phyloP scores from a whole-genome alignment of 2,113 vertebrate species.

The Tychaedon coryphoeus region DNA sequence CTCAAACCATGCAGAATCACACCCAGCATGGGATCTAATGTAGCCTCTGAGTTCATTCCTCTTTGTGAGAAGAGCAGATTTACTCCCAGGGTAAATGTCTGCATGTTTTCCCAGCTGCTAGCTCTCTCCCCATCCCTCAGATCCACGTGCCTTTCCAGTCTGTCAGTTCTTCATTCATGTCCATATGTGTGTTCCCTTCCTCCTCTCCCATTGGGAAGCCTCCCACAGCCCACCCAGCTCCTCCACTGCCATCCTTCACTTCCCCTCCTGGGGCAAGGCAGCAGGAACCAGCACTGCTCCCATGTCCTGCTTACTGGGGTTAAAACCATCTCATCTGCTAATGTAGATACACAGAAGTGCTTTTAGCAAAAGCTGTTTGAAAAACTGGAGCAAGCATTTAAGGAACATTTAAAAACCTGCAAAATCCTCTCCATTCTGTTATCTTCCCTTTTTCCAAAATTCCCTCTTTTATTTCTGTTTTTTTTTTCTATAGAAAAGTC shows the following conservation, averaged over 20 bases:
- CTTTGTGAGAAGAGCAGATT: neutral
- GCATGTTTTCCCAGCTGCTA: neutral
- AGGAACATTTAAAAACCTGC: neutral
- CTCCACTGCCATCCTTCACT: fast-evolving
- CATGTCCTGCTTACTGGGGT: neutral
- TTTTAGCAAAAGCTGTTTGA: neutral
- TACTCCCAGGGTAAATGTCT: neutral
- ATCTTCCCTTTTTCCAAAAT: neutral
- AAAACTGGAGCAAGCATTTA: neutral
- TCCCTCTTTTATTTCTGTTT: neutral
- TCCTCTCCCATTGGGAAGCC: neutral
- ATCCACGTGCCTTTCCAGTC: neutral
- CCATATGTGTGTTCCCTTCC: neutral
- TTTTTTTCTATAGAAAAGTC: neutral
- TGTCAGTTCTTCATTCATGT: neutral
- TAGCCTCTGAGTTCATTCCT: neutral
- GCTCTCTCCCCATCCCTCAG: neutral
- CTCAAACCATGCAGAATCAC: neutral
- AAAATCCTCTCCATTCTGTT: neutral
- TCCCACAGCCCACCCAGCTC: neutral
- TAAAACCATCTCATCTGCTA: neutral
- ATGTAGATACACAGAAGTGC: neutral
- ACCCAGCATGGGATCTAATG: neutral
- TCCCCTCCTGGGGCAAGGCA: neutral
- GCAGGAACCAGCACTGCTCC: neutral